Evolutionary conservation across 2,888 invertebrate genomes (phyloP), one percentile per base, ranked within the genome.

Genomic region (Choristoneura rosaceana): DNA sequence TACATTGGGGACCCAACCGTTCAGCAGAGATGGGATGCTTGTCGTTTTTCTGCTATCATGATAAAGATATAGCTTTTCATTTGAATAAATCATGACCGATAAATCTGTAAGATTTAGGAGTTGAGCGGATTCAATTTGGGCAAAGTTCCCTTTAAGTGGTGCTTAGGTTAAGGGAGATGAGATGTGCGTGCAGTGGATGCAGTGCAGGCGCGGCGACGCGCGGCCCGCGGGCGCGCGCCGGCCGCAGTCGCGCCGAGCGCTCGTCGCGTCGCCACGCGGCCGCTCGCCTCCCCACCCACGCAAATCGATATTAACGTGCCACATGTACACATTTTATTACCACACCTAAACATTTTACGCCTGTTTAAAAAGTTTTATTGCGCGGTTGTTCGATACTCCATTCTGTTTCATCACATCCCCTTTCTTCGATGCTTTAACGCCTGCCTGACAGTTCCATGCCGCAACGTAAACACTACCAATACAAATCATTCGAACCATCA

Each of bases 171-270:
- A 55, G 3, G 25, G 55, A 55, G 55, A 55, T 25, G 55, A 55
- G 25, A 25, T 25, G 55, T 10, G 55, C 55, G 14, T 55, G 55
- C 55, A 17, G 55, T 25, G 55, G 55, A 55, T 55, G 61, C 43
- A 43, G 43, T 52, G 71, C 10, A 45, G 66, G 47, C 59, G 65
- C 14, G 58, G 59, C 52, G 38, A 50, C 38, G 34, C 55, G 59
- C 64, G 25, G 65, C 41, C 60, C 50, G 41, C 38, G n/a, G 69
- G 62, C 55, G 41, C 9, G 65, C 52, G 81, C 82, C 80, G 82
- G 78, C 86, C 85, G 86, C 92, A 93, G 93, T 92, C 88, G 90
- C 87, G 88, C 77, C 79, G 81, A 84, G 88, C 87, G 82, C 81
- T 81, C 90, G 90, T 76, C 87, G 88, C 84, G 89, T 84, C 85